These are phyloP conservation scores for Lerista edwardsae DNA, from an alignment of 2,797 vertebrate species.

Conservation along the genomic window DNA sequence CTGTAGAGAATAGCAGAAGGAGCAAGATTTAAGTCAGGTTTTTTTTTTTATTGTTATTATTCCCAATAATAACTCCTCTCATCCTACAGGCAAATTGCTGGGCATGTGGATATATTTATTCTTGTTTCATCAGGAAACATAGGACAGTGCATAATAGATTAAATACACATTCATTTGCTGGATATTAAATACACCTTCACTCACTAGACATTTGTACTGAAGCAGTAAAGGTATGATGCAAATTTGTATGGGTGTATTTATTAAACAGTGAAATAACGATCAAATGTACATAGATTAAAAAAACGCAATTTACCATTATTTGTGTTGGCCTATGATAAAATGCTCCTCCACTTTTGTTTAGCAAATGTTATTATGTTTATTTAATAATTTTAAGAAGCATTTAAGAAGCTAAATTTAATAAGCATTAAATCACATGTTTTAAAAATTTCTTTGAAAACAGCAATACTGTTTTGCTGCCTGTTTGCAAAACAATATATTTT, in stretches of 20 bases:
- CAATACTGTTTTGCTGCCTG: background rate
- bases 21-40: slow-evolving; percentile 67
- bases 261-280: slow-evolving; percentile 58
- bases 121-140: slow-evolving; percentile 63
- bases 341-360: slow-evolving; percentile 58
- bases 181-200: slow-evolving; percentile 45
- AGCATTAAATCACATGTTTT: slow-evolving; percentile 47
- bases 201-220: slow-evolving; percentile 58
- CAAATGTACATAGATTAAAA: slow-evolving; percentile 52
- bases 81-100: slow-evolving; percentile 66
- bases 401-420: too few species aligned
- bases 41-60: too few species aligned
- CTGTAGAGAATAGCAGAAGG: slow-evolving; percentile 61
- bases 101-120: slow-evolving; percentile 16
- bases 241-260: slow-evolving; percentile 67
- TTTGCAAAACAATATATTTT: slow-evolving; percentile 21
- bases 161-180: slow-evolving; percentile 39
- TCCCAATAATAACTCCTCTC: slow-evolving; percentile 33
- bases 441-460: background rate
- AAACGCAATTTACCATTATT: slow-evolving; percentile 55
- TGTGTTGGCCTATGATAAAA: slow-evolving; percentile 48
- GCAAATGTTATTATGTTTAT: slow-evolving; percentile 53
- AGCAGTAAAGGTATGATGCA: slow-evolving; percentile 55
- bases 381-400: slow-evolving; percentile 11
- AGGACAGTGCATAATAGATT: slow-evolving; percentile 63